A percentile compares a stretch with the other conserved stretches of the same genome.
Conservation (phyloP, 2,113 vertebrate species). For the Mionectes macconnelli region DNA sequence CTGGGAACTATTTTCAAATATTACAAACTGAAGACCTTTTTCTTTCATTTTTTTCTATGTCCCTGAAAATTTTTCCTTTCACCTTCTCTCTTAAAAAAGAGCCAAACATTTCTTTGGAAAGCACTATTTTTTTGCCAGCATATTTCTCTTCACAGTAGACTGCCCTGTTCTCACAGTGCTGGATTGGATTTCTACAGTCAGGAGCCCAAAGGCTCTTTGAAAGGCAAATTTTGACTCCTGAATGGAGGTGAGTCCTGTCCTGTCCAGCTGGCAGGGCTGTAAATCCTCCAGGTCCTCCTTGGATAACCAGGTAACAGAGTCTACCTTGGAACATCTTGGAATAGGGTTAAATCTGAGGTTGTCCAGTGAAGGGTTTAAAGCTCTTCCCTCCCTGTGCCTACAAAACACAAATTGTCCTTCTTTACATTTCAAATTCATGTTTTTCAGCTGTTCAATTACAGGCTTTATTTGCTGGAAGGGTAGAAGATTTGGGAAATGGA, state of each 20-base stretch:
- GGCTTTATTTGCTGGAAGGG: neutral
- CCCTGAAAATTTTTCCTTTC: neutral
- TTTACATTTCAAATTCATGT: neutral
- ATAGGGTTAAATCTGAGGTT: neutral
- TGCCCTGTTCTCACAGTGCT: neutral
- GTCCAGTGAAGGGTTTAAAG: neutral
- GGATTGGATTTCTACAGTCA: neutral
- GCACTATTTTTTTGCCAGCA: neutral
- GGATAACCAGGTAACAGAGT: neutral
- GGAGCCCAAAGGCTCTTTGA: neutral
- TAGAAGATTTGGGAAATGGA: neutral
- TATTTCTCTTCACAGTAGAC: neutral
- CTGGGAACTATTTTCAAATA: neutral
- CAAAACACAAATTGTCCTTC: neutral
- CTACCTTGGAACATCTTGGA: neutral
- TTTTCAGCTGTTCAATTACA: neutral
- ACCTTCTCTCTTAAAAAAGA: neutral
- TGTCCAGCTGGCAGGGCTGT: neutral
- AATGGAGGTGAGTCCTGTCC: neutral
- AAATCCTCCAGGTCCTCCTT: neutral
- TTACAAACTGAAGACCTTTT: neutral
- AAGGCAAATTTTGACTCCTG: neutral
- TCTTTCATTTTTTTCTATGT: neutral
- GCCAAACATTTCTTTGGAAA: neutral
- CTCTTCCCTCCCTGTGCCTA: neutral